These are phyloP conservation scores for Andrena bucephala DNA, from an alignment of 2,888 invertebrate species.

Conservation along the genomic window DNA sequence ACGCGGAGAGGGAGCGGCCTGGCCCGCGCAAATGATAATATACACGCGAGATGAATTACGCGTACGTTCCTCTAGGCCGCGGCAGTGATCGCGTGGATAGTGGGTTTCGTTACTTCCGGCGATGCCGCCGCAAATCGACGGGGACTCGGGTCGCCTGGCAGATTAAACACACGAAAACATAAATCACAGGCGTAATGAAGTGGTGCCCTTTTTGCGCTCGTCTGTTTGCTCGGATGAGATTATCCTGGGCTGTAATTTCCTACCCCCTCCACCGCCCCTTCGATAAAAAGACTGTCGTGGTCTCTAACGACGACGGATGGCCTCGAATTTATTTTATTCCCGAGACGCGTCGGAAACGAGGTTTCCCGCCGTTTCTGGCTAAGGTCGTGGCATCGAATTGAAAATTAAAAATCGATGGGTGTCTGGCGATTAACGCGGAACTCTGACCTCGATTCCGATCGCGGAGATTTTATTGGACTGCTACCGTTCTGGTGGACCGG, in stretches of 20 bases:
- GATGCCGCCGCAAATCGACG: background rate
- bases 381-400: background rate
- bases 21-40: slow-evolving; percentile 62
- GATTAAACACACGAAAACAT: slow-evolving; percentile 37
- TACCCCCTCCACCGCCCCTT: background rate
- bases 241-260: slow-evolving; percentile 12
- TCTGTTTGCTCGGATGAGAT: slow-evolving; percentile 21
- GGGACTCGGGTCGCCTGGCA: background rate
- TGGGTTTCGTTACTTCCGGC: slow-evolving; percentile 57
- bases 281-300: background rate
- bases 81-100: slow-evolving; percentile 49
- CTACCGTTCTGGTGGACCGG: background rate
- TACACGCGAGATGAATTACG: slow-evolving; percentile 64
- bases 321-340: slow-evolving; percentile 7
- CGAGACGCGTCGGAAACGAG: background rate
- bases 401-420: background rate
- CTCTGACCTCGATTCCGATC: background rate
- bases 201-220: background rate
- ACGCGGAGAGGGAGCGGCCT: slow-evolving; percentile 29
- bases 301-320: background rate
- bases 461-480: background rate
- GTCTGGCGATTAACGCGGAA: background rate
- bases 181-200: slow-evolving; percentile 43
- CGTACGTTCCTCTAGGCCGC: slow-evolving; percentile 23
- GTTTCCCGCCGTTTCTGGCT: background rate